Conservation (phyloP, 2,797 vertebrate genomes). For the Heterohyrax brucei region DNA sequence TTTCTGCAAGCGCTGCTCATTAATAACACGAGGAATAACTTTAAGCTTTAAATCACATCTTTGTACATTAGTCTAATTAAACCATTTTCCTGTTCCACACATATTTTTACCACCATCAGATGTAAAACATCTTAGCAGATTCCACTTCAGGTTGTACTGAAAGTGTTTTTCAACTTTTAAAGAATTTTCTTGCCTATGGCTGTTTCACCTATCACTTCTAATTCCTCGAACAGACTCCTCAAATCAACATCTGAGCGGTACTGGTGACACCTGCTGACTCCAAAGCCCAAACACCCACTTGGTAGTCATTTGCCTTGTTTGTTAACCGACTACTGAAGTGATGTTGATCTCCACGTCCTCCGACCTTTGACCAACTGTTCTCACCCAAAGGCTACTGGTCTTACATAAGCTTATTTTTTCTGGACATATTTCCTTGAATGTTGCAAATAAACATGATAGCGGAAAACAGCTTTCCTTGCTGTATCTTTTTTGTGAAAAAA, state of each 20-base stretch:
- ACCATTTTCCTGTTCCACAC: not conserved
- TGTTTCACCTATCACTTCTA: not conserved
- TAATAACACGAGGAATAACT: not conserved
- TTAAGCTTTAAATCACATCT: slow-evolving; percentile 47
- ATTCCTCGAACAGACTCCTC: not conserved
- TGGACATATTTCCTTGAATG: not conserved
- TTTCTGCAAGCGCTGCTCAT: not conserved
- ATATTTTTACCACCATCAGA: not conserved
- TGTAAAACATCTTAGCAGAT: slow-evolving; percentile 50
- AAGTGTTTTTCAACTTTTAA: slow-evolving; percentile 18
- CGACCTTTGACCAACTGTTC: not conserved
- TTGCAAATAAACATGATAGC: not conserved
- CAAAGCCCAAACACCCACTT: slow-evolving; percentile 3
- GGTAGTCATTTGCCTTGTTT: slow-evolving; percentile 29
- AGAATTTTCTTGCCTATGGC: slow-evolving; percentile 37
- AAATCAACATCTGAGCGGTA: slow-evolving; percentile 6
- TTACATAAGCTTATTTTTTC: not conserved
- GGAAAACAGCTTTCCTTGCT: not conserved
- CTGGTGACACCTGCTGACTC: slow-evolving; percentile 1
- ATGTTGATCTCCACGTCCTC: not conserved
- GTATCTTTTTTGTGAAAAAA: not conserved
- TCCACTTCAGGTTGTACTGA: slow-evolving; percentile 17
- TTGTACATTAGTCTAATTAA: slow-evolving; percentile 55
- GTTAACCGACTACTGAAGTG: not conserved
- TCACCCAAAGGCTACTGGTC: not conserved